Conservation (phyloP, 2,888 invertebrate species). For the Luperina nickerlii region DNA sequence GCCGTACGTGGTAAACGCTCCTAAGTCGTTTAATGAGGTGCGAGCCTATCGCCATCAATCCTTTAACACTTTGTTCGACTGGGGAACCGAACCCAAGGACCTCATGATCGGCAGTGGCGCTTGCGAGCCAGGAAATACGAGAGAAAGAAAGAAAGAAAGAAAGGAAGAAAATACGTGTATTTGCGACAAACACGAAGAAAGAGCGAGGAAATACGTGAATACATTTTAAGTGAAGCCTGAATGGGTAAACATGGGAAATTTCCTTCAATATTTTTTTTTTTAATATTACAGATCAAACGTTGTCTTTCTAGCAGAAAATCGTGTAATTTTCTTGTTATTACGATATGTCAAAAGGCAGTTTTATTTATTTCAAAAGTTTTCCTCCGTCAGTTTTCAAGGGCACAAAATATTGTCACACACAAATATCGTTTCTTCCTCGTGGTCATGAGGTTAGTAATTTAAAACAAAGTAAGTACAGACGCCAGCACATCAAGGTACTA, state of each 20-base stretch:
- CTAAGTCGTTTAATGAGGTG: neutral
- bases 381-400: neutral
- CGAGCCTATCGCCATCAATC: neutral
- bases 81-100: neutral
- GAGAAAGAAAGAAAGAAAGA: too few species aligned
- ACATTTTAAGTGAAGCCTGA: neutral
- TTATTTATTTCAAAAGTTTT: neutral
- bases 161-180: too few species aligned
- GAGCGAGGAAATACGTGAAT: neutral
- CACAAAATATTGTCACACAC: neutral
- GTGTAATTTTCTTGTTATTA: neutral
- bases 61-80: neutral
- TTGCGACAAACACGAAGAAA: too few species aligned
- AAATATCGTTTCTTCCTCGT: too few species aligned
- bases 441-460: too few species aligned
- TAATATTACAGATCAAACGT: neutral
- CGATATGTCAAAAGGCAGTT: neutral
- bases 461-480: conserved; percentile 32
- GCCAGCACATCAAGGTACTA: too few species aligned
- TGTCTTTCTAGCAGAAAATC: neutral
- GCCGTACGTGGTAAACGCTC: too few species aligned
- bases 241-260: neutral
- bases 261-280: neutral
- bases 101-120: neutral
- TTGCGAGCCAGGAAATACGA: neutral